Evolutionary conservation across 2,888 invertebrate genomes (phyloP).

Genomic region (Anthophora plumipes): DNA sequence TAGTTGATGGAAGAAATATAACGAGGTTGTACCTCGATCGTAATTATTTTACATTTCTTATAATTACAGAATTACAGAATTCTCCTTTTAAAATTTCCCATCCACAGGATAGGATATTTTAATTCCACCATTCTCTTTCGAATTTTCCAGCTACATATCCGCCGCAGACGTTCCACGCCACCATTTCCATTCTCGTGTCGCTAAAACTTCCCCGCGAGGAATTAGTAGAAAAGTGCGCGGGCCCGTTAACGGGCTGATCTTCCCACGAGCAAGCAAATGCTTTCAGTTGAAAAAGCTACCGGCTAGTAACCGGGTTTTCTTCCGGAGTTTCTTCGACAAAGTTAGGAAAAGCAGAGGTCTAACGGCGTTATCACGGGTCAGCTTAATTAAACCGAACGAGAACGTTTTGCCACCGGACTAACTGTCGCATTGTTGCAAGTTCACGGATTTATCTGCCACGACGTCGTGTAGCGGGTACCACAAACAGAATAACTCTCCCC

Average conservation of each 20-base stretch:
- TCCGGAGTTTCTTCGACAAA: slow-evolving; percentile 18
- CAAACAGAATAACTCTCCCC: slow-evolving; percentile 17
- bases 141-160: neutral
- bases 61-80: too few relatives aligned
- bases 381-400: slow-evolving; percentile 63
- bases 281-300: neutral
- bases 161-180: neutral
- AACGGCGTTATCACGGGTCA: slow-evolving; percentile 46
- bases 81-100: neutral
- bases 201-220: neutral
- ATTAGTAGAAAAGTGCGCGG: slow-evolving; percentile 1
- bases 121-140: too few relatives aligned
- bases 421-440: slow-evolving; percentile 46
- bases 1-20: neutral
- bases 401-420: slow-evolving; percentile 45
- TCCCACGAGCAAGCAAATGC: slow-evolving; percentile 15
- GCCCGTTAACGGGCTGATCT: neutral
- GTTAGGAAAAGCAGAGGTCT: slow-evolving; percentile 40
- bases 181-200: neutral
- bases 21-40: too few relatives aligned
- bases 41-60: too few relatives aligned
- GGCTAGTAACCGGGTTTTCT: slow-evolving; percentile 7
- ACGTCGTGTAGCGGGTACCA: neutral
- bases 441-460: slow-evolving; percentile 51
- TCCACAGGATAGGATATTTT: neutral